Percentiles rank a stretch among this genome's conserved stretches.
Evolutionary conservation across 2,888 invertebrate genomes (phyloP).

Genomic region (Athripsodes cinereus): DNA sequence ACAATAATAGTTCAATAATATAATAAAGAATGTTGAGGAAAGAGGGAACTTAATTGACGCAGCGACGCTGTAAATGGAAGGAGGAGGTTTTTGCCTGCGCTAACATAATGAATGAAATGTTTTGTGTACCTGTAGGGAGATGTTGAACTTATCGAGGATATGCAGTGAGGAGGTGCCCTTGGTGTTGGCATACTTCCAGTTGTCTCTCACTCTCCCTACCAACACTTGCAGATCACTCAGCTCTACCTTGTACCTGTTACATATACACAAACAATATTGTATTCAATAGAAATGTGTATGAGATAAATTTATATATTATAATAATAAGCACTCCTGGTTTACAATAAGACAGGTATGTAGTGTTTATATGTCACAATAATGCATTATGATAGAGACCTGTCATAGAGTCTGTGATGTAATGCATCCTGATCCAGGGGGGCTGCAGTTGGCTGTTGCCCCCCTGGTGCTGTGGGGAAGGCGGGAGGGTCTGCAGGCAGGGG

Average conservation of each 20-base stretch:
- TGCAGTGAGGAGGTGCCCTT: slow-evolving; percentile 81
- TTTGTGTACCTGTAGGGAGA: slow-evolving; percentile 48
- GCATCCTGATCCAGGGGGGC: slow-evolving; percentile 50
- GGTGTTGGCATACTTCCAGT: slow-evolving; percentile 83
- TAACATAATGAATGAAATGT: background rate
- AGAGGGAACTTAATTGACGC: too few relatives aligned
- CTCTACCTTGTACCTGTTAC: slow-evolving; percentile 72
- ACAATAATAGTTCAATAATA: too few relatives aligned
- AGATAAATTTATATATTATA: too few relatives aligned
- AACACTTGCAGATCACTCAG: slow-evolving; percentile 81
- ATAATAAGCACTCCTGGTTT: too few relatives aligned
- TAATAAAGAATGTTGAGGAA: too few relatives aligned
- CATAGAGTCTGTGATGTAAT: slow-evolving; percentile 66
- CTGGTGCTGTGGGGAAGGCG: slow-evolving; percentile 16
- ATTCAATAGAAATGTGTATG: too few relatives aligned
- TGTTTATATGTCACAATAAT: slow-evolving; percentile 4
- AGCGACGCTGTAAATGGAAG: too few relatives aligned
- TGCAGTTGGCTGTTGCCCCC: slow-evolving; percentile 24
- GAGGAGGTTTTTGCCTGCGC: too few relatives aligned
- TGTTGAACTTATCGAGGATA: slow-evolving; percentile 74
- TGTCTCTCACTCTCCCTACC: slow-evolving; percentile 82
- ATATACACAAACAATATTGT: too few relatives aligned
- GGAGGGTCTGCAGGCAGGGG: slow-evolving; percentile 41
- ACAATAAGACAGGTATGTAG: too few relatives aligned
- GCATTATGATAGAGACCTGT: slow-evolving; percentile 50